Base-by-base conservation (phyloP, 2,797 vertebrate genomes). In the Sebastiscus tertius region DNA sequence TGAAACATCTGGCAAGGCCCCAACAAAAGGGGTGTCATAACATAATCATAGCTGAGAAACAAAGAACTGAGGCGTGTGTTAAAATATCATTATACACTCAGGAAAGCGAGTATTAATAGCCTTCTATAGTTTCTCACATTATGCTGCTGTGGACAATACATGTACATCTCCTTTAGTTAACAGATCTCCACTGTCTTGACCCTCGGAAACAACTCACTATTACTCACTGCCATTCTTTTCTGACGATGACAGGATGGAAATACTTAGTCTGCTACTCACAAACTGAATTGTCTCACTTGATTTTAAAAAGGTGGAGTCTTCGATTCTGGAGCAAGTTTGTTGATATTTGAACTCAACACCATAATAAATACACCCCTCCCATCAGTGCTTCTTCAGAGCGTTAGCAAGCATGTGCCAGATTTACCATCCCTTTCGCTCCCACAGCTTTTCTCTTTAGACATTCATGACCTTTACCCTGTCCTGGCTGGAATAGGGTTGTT, bases 81-180 rank as follows among this genome's bases (percentile, higher is more conserved):
- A 58, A 81, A 84, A 82, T 80, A 87, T 77, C 58, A 79, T 29
- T 55, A 81, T 62, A 80, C 46, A 39, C n/a, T 79, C 80, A 79
- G 73, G 70, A 86, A 78, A 76, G 56, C 13, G 27, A 69, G 29
- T 27, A 11, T 67, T 49, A 62, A 34, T 27, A 65, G 22, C 26
- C 46, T 39, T 11, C 54, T 65, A 22, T 8, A 62, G 60, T 22
- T 46, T 39, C 46, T 67, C 33, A 67, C 16, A 52, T 31, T 73
- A 46, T 55, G 24, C 42, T 46, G 6, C 14, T 60, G 63, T 59
- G 54, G 73, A 87, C 82, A 87, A 84, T 16, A 60, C 24, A 54
- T 54, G n/a, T 4, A 14, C 2, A n/a, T 39, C 22, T 68, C 31
- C 36, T 59, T 58, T 16, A n/a, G 24, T 36, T 34, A 61, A 81